phyloP scores from a whole-genome alignment of 2,888 invertebrate species.

The Thymelicus sylvestris region DNA sequence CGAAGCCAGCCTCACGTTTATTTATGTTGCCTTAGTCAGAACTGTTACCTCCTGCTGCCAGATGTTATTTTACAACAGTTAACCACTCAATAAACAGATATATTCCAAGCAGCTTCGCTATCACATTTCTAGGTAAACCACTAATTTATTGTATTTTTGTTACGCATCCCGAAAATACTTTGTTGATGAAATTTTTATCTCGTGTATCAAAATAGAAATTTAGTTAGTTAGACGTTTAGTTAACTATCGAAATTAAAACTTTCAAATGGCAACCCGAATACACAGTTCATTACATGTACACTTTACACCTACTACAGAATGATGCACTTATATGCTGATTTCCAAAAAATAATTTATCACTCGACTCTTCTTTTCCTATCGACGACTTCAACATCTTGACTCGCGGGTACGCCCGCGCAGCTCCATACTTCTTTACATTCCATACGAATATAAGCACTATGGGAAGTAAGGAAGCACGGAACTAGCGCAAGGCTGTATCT shows the following conservation, averaged over 20 bases:
- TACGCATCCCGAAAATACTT: neutral
- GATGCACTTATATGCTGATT: conserved; percentile 46
- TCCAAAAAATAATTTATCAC: conserved; percentile 53
- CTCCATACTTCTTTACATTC: conserved; percentile 99
- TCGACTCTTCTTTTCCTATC: conserved; percentile 49
- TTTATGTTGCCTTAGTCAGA: conserved; percentile 81
- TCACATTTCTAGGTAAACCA: conserved; percentile 26
- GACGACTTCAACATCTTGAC: conserved; percentile 56
- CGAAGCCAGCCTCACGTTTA: conserved; percentile 72
- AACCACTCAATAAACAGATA: conserved; percentile 69
- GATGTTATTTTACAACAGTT: conserved; percentile 80
- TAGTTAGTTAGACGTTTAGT: neutral
- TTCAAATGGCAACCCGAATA: conserved; percentile 17
- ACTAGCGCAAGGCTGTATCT: conserved; percentile 86
- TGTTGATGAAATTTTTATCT: neutral
- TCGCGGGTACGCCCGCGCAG: conserved; percentile 82
- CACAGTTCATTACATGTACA: conserved; percentile 46
- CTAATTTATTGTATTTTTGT: conserved; percentile 1
- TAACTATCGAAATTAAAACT: neutral
- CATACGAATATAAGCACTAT: conserved; percentile 94
- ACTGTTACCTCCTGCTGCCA: conserved; percentile 78
- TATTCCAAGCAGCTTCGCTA: conserved; percentile 31
- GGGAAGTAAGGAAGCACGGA: conserved; percentile 99
- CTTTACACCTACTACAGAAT: conserved; percentile 43
- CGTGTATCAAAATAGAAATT: neutral